Conservation (phyloP, 2,888 invertebrate species). For the Polydesmus complanatus region DNA sequence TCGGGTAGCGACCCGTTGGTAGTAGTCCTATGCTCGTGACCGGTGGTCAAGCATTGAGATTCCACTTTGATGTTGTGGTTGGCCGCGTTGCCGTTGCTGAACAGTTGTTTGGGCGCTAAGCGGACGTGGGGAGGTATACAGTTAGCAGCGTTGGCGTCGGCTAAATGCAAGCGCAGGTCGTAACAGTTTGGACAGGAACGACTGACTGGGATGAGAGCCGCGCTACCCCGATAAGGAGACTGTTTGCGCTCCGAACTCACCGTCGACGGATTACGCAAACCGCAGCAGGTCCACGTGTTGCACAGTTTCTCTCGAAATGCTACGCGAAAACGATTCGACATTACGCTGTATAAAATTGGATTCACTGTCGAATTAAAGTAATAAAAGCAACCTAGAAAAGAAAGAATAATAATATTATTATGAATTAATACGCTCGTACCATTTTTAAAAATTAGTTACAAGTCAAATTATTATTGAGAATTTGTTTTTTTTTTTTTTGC, state of each 20-base stretch:
- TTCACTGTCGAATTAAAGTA: slow-evolving; percentile 25
- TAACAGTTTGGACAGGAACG: background rate
- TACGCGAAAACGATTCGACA: slow-evolving; percentile 25
- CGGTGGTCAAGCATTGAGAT: background rate
- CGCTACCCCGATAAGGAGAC: background rate
- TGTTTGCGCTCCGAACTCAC: background rate
- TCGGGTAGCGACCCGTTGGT: slow-evolving; percentile 8
- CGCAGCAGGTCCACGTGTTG: background rate
- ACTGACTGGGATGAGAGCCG: background rate
- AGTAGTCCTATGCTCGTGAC: background rate
- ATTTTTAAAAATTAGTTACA: background rate
- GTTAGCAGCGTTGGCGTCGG: background rate
- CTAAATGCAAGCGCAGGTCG: background rate
- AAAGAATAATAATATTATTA: background rate
- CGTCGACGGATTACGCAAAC: background rate
- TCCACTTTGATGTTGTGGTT: background rate
- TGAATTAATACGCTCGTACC: background rate
- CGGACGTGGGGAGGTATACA: background rate
- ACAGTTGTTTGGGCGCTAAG: too few species aligned
- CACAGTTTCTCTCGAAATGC: slow-evolving; percentile 23
- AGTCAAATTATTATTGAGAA: too few species aligned
- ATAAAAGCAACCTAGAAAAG: slow-evolving; percentile 23
- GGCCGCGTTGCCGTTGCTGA: background rate
- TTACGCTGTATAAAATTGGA: slow-evolving; percentile 22
- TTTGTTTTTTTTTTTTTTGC: too few species aligned